phyloP scores from a whole-genome alignment of 2,113 vertebrate genomes.

The Pachypanchax playfairii region DNA sequence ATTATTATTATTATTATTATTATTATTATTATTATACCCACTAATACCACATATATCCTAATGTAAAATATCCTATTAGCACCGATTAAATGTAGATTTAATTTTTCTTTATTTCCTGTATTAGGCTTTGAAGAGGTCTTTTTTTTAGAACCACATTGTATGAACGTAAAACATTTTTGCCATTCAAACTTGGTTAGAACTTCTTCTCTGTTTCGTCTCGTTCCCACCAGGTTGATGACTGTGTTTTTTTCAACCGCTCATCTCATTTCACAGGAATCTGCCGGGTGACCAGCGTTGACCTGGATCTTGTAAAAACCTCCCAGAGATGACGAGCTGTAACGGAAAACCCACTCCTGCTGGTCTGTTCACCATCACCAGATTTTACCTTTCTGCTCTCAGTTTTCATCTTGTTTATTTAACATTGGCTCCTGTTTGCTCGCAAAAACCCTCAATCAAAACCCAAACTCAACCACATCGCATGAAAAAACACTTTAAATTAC shows the following conservation, averaged over 20 bases:
- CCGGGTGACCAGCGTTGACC: background rate
- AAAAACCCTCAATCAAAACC: slow-evolving; percentile 2
- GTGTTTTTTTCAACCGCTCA: background rate
- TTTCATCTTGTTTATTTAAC: background rate
- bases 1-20: no score
- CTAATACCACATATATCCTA: no score
- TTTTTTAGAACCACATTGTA: no score
- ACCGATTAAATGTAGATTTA: no score
- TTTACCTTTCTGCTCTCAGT: no score
- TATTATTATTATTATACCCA: no score
- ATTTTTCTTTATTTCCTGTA: no score
- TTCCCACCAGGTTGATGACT: background rate
- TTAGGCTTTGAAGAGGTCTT: no score
- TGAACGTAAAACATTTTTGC: no score
- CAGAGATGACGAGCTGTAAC: background rate
- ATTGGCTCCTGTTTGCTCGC: slow-evolving; percentile 12
- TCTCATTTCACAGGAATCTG: slow-evolving; percentile 26
- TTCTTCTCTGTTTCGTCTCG: no score
- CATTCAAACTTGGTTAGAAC: no score
- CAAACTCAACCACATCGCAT: background rate
- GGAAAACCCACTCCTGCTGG: background rate
- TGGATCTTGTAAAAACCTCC: background rate
- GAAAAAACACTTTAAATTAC: slow-evolving; percentile 26
- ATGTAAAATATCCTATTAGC: no score
- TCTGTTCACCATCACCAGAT: background rate